A percentile compares a stretch with the other conserved stretches of the same genome.
Conservation (phyloP, 2,888 invertebrate genomes). For the Gastracanthus pulcherrimus region DNA sequence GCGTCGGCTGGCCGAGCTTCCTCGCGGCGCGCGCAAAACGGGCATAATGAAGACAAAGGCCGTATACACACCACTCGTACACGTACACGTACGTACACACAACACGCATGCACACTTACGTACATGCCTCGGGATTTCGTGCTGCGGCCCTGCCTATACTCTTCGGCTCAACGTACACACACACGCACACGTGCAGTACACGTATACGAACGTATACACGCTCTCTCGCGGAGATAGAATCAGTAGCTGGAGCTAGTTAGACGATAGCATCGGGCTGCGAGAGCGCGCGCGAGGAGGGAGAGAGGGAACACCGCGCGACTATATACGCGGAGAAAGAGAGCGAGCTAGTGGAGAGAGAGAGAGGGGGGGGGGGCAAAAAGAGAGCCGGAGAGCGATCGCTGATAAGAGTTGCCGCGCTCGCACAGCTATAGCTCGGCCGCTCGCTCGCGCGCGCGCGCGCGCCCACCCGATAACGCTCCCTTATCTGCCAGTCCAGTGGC, state of each 20-base stretch:
- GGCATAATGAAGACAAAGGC: constrained; percentile 46
- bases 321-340: constrained; percentile 66
- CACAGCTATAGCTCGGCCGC: too few species aligned
- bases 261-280: constrained; percentile 79
- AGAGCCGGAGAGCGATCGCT: constrained; percentile 78
- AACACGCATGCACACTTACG: not conserved
- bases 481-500: constrained; percentile 77
- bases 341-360: constrained; percentile 60
- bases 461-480: constrained; percentile 76
- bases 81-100: not conserved
- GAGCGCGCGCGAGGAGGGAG: constrained; percentile 64
- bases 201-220: constrained; percentile 50
- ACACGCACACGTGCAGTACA: not conserved
- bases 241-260: constrained; percentile 81
- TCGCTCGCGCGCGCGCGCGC: constrained; percentile 32
- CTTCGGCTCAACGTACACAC: constrained; percentile 13
- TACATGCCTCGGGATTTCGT: constrained; percentile 13
- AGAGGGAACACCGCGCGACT: constrained; percentile 60
- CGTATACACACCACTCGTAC: not conserved
- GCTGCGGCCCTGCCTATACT: constrained; percentile 58
- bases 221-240: constrained; percentile 76
- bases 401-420: constrained; percentile 75
- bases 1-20: constrained; percentile 27
- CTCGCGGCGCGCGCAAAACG: constrained; percentile 33
- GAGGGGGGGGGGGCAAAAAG: constrained; percentile 65